Evolutionary conservation across 2,113 vertebrate genomes (phyloP).

Genomic region (Carollia perspicillata): DNA sequence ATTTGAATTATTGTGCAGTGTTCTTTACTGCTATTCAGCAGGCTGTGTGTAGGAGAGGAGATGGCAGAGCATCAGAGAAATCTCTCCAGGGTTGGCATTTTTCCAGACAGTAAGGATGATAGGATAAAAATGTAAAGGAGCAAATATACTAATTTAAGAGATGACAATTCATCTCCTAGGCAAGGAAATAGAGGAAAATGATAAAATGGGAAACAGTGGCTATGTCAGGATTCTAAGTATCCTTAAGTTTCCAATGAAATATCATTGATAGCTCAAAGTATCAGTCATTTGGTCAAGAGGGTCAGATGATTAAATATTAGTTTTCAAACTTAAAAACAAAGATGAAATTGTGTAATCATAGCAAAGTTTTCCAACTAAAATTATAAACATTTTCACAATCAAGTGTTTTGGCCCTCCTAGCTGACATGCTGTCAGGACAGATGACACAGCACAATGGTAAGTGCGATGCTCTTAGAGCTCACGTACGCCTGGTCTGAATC

Average conservation of each 20-base stretch:
- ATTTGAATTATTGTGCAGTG: not conserved
- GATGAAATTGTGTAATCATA: not conserved
- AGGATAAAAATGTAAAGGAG: not conserved
- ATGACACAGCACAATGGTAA: not conserved
- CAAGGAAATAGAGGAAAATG: not conserved
- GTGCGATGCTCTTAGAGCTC: not conserved
- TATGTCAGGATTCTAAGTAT: not conserved
- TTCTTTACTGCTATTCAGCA: not conserved
- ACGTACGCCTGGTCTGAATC: not conserved
- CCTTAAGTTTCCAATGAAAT: not conserved
- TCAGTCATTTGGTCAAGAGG: not conserved
- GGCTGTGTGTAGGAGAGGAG: not conserved
- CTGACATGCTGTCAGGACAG: not conserved
- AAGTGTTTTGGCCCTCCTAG: not conserved
- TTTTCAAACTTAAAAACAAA: not conserved
- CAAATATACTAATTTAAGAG: not conserved
- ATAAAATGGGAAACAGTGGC: not conserved
- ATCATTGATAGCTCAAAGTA: not conserved
- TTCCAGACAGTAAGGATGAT: not conserved
- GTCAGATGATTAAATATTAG: not conserved
- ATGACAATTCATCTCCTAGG: too few species aligned
- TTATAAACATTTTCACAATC: not conserved
- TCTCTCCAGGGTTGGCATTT: not conserved
- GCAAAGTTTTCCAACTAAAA: not conserved
- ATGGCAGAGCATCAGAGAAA: not conserved